Conservation (phyloP, 2,797 vertebrate species). For the Alfaro cultratus region DNA sequence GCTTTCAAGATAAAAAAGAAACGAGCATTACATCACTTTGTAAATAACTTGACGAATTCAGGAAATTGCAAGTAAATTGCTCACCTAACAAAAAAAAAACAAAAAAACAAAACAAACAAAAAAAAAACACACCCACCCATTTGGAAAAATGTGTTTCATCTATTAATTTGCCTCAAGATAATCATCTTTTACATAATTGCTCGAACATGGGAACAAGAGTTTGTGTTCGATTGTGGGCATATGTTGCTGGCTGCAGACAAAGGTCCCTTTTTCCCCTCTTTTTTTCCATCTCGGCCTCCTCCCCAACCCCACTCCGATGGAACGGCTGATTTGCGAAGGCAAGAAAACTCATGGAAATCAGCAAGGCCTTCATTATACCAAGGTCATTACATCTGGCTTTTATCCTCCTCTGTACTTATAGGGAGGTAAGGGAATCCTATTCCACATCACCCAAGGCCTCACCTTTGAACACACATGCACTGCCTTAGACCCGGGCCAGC, state of each 20-base stretch:
- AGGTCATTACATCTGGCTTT: slow-evolving; percentile 75
- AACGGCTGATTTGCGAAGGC: slow-evolving; percentile 61
- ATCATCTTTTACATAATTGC: slow-evolving; percentile 75
- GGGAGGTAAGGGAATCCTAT: slow-evolving; percentile 77
- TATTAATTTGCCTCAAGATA: slow-evolving; percentile 79
- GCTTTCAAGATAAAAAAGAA: slow-evolving; percentile 82
- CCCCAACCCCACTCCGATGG: slow-evolving; percentile 50
- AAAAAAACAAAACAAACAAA: slow-evolving; percentile 9
- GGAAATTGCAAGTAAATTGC: slow-evolving; percentile 80
- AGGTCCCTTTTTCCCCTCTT: slow-evolving; percentile 52
- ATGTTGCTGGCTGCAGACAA: slow-evolving; percentile 67
- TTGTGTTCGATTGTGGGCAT: slow-evolving; percentile 65
- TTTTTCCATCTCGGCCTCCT: background rate
- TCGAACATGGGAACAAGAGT: slow-evolving; percentile 76
- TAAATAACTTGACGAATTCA: slow-evolving; percentile 79
- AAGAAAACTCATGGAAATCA: slow-evolving; percentile 79
- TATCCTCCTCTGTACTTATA: slow-evolving; percentile 76
- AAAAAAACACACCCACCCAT: slow-evolving; percentile 45
- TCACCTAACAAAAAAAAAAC: slow-evolving; percentile 60
- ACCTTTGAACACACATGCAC: slow-evolving; percentile 79
- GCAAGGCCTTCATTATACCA: slow-evolving; percentile 77
- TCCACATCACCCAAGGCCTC: slow-evolving; percentile 81
- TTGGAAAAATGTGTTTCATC: slow-evolving; percentile 81
- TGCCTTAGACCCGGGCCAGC: slow-evolving; percentile 42
- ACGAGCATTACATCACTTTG: slow-evolving; percentile 80